Conservation (phyloP, 2,797 vertebrate genomes). For the Thalassophryne amazonica region DNA sequence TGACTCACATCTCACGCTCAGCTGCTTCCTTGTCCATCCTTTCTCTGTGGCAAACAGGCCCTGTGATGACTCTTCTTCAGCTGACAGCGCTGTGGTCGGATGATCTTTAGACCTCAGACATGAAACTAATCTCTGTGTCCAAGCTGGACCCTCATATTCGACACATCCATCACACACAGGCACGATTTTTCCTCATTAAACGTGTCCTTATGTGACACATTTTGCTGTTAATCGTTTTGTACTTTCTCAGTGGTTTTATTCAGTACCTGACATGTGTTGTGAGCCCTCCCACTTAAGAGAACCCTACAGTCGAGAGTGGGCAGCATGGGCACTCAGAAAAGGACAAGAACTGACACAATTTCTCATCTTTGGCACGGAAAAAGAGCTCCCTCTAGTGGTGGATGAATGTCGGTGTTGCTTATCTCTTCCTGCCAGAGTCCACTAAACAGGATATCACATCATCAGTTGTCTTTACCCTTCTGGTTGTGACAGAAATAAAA, state of each 20-base stretch:
- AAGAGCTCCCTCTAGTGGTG: constrained; percentile 74
- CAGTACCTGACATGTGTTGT: too few species aligned
- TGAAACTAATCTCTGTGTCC: constrained; percentile 24
- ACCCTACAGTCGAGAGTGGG: constrained; percentile 1
- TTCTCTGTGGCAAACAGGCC: constrained; percentile 34
- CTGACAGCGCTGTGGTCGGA: constrained; percentile 5
- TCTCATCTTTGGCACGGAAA: constrained; percentile 39
- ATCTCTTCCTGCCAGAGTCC: not conserved
- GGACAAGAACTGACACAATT: not conserved
- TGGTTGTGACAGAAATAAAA: too few species aligned
- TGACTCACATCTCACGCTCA: not conserved
- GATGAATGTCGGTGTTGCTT: not conserved
- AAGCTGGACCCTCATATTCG: not conserved
- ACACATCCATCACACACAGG: not conserved
- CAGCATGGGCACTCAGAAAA: constrained; percentile 14
- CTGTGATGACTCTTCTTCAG: constrained; percentile 10
- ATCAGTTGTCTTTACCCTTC: too few species aligned
- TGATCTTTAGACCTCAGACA: constrained; percentile 29
- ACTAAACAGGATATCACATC: too few species aligned
- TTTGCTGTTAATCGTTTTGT: too few species aligned
- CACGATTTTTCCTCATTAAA: too few species aligned
- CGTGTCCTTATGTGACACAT: too few species aligned
- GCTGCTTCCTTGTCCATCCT: constrained; percentile 5
- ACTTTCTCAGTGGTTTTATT: too few species aligned
- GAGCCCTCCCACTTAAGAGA: too few species aligned